Evolutionary conservation across 2,797 vertebrate species (phyloP).

Genomic region (Acipenser oxyrinchus): DNA sequence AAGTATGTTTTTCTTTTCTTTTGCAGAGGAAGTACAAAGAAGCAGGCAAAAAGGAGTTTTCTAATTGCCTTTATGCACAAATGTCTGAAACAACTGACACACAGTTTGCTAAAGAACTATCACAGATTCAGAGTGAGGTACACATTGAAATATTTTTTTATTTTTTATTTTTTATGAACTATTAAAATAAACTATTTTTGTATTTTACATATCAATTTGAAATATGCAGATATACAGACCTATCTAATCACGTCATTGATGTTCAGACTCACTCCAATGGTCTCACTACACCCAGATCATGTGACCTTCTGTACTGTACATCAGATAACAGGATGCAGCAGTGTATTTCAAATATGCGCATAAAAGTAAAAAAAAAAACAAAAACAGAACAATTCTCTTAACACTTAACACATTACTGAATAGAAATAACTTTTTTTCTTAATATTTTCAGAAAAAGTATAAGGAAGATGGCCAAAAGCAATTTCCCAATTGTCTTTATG

Average conservation of each 20-base stretch:
- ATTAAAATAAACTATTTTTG: neutral
- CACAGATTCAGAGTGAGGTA: conserved; percentile 52
- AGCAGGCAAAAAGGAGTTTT: conserved; percentile 12
- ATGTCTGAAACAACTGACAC: conserved; percentile 46
- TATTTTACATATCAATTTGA: no score
- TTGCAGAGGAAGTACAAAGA: conserved; percentile 38
- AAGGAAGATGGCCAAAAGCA: conserved; percentile 71
- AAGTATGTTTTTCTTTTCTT: neutral
- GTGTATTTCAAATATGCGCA: no score
- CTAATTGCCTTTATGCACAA: conserved; percentile 35
- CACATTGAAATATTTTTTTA: conserved; percentile 1
- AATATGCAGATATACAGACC: no score
- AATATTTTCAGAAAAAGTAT: conserved; percentile 69
- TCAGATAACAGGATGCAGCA: no score
- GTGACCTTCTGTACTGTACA: no score
- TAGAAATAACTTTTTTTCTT: neutral
- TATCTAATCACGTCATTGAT: no score
- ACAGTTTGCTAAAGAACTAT: conserved; percentile 44
- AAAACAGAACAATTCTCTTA: no score
- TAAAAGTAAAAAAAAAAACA: no score
- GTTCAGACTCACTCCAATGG: no score
- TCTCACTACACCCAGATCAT: no score
- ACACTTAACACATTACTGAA: neutral
- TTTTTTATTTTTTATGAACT: neutral
- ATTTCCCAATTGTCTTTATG: conserved; percentile 69